Base-by-base conservation (phyloP, 2,113 vertebrate species). In the Pachypanchax playfairii region DNA sequence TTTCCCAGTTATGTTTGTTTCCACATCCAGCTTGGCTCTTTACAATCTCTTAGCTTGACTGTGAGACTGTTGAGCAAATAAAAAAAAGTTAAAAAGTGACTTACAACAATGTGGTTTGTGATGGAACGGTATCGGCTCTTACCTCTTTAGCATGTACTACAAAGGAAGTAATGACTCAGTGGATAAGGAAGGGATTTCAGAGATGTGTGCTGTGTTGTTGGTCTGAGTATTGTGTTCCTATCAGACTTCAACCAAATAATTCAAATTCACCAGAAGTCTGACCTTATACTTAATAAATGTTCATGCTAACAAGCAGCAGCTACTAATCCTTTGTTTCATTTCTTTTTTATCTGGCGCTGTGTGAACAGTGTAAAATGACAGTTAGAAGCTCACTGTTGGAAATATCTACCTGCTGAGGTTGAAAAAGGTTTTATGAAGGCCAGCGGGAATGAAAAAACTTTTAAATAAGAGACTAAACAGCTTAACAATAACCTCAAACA, bases 331-430 rank as follows among this genome's bases (percentile, higher is more conserved):
- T n/a, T n/a, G n/a, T n/a, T n/a, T n/a, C n/a, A n/a, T 28, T 25
- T 42, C 20, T 18, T 12, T 42, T 26, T 33, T 56, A 21, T 24
- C 25, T 56, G 6, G 1, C 42, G 31, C 36, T 38, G 35, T 31
- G 31, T 20, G 29, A 25, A 44, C 41, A 14, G 25, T 14, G 22
- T 42, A 22, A 38, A 48, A 18, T 2, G 20, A 46, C 38, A 26
- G 46, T 36, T 26, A 18, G 46, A 24, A 59, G 41, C 20, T 52
- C 57, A 39, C 26, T 39, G 48, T 26, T 48, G 21, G 42, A 62
- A 70, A 55, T 41, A 15, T 51, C 24, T 24, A 20, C 43, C 35
- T 31, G 33, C 57, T 48, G 41, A 33, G n/a, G 17, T 36, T 42
- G 58, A 63, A 25, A 50, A 1, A 20, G 36, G 17, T 10, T 14